phyloP scores from a whole-genome alignment of 2,888 invertebrate genomes.

The Atethmia centrago region DNA sequence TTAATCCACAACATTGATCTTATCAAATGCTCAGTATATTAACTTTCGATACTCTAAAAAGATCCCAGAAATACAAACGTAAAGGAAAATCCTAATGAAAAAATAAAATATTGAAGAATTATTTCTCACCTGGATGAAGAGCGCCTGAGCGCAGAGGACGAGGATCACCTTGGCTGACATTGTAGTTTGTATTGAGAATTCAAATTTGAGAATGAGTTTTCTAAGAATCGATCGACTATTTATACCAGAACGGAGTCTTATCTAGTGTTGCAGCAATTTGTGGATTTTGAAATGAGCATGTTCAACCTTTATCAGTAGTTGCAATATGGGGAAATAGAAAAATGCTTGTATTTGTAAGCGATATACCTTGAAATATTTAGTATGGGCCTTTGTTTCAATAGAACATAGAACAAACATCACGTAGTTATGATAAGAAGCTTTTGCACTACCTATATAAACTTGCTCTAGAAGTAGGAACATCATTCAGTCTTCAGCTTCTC shows the following conservation, averaged over 20 bases:
- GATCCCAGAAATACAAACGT: no score
- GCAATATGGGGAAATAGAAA: constrained; percentile 14
- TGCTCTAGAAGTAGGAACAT: background rate
- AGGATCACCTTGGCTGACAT: constrained; percentile 29
- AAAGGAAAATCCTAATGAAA: no score
- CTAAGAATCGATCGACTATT: background rate
- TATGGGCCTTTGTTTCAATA: background rate
- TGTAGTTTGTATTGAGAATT: background rate
- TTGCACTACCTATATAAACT: constrained; percentile 32
- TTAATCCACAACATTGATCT: no score
- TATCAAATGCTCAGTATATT: no score
- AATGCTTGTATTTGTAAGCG: no score
- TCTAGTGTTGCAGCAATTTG: constrained; percentile 25
- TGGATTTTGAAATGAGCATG: background rate
- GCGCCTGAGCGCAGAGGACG: constrained; percentile 37
- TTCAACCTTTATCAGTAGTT: constrained; percentile 6
- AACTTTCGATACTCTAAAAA: no score
- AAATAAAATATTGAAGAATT: no score
- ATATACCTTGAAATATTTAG: no score
- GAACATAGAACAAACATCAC: background rate
- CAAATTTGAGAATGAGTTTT: background rate
- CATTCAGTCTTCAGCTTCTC: constrained; percentile 36
- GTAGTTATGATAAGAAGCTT: constrained; percentile 17
- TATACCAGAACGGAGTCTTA: background rate
- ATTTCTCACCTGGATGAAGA: constrained; percentile 38